Base-by-base conservation (phyloP, 2,797 vertebrate genomes). In the Borostomias antarcticus region DNA sequence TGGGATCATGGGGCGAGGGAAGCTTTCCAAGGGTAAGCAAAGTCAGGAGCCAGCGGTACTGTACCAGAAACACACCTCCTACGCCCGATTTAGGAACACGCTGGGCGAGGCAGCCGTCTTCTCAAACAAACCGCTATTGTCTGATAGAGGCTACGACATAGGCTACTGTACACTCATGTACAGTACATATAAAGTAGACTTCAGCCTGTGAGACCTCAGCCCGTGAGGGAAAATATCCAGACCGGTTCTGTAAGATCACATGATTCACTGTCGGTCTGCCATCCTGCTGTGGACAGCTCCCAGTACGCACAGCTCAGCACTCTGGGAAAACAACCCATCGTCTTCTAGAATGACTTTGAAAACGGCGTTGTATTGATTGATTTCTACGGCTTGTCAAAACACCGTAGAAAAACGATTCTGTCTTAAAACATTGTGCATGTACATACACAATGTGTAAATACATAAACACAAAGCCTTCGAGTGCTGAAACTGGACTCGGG, bases 11-110 rank as follows among this genome's bases (percentile, higher is more conserved):
- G 87, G 86, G 87, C 61, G 86, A 82, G 74, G 81, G 87, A 85
- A 88, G 87, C 89, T 91, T 90, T 91, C 85, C 92, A 92, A 93
- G 92, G 91, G 92, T 92, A 93, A 90, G 91, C 92, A 93, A 93
- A 91, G 92, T 92, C 91, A 91, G 82, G n/a, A 81, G 77, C 74
- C 89, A 85, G 58, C 69, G 76, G 78, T 92, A 94, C 91, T 89
- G 91, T 93, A 93, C 85, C 78, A 75, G 73, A 69, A 53, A 82
- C 78, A 84, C 76, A 75, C 62, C 59, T 74, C 78, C 64, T 62
- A 64, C 58, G 5, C 64, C 62, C 69, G 73, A 69, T 75, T 72
- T 77, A 83, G 70, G 69, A 78, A 85, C 64, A 71, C 68, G 65
- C 61, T 64, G 72, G 15, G 15, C 40, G 15, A 45, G 77, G 74